A percentile compares a stretch with the other conserved stretches of the same genome.
Conservation (phyloP, 2,113 vertebrate genomes). For the Antigone vipio region DNA sequence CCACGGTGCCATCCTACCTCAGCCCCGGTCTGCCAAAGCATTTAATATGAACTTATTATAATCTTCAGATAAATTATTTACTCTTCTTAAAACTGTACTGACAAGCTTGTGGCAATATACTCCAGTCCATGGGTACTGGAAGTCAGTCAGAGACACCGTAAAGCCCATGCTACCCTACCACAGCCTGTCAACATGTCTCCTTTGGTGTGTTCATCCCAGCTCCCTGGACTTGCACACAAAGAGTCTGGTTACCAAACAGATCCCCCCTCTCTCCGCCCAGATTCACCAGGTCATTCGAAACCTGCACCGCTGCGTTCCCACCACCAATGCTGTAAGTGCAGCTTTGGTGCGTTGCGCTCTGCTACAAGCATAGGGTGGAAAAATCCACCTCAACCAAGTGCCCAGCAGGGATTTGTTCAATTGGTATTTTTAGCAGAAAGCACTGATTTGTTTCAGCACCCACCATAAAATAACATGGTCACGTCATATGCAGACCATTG, state of each 20-base stretch:
- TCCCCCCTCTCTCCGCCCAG: not conserved
- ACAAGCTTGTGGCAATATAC: conserved; percentile 15
- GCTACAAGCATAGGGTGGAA: not conserved
- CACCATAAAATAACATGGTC: not conserved
- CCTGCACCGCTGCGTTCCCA: not conserved
- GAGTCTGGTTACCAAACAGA: not conserved
- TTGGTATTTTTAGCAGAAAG: conserved; percentile 45
- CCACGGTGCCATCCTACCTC: not conserved
- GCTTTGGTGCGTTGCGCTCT: not conserved
- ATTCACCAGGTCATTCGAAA: not conserved
- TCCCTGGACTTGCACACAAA: not conserved
- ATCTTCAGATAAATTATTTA: conserved; percentile 28
- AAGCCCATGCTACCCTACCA: not conserved
- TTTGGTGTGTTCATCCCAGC: not conserved
- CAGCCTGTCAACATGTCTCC: not conserved
- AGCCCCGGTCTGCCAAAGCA: not conserved
- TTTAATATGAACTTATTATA: not conserved
- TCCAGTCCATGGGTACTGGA: not conserved
- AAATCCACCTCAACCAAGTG: not conserved
- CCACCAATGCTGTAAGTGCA: not conserved
- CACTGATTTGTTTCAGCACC: conserved; percentile 15
- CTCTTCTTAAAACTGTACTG: not conserved
- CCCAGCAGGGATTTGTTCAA: not conserved
- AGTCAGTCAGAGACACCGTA: not conserved
- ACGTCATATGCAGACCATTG: not conserved